Conservation (phyloP, 2,888 invertebrate genomes). For the Drosophila helvetica region DNA sequence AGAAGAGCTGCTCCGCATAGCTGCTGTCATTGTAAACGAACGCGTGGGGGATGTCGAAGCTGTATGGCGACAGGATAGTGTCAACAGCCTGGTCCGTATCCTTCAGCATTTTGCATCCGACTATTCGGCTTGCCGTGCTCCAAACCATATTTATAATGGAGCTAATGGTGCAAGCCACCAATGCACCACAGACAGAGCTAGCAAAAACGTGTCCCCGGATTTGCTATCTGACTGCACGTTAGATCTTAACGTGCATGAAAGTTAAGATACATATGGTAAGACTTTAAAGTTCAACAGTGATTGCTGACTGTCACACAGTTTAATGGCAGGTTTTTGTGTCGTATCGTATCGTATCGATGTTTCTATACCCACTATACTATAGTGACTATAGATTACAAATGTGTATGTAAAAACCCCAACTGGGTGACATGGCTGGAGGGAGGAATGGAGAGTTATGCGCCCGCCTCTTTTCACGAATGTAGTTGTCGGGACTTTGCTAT, state of each 20-base stretch:
- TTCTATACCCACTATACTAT: background rate
- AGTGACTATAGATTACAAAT: conserved; percentile 16
- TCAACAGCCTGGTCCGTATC: conserved; percentile 22
- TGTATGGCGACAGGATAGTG: conserved; percentile 55
- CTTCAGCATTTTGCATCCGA: conserved; percentile 42
- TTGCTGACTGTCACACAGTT: background rate
- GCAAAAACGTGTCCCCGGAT: conserved; percentile 57
- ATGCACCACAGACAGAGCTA: conserved; percentile 23
- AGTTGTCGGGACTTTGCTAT: conserved; percentile 50
- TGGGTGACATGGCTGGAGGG: background rate
- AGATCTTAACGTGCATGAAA: too few species aligned
- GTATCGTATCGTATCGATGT: conserved; percentile 25
- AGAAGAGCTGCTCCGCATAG: conserved; percentile 8
- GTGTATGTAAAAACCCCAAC: background rate
- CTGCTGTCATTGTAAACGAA: conserved; percentile 53
- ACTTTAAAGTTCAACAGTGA: conserved; percentile 33
- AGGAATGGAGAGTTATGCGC: conserved; percentile 15
- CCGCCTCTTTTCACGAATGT: conserved; percentile 52
- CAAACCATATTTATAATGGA: conserved; percentile 51
- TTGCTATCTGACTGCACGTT: background rate
- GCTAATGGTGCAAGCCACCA: conserved; percentile 44
- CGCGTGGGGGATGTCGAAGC: conserved; percentile 67
- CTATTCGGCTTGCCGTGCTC: conserved; percentile 40
- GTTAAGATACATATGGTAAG: background rate
- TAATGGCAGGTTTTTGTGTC: conserved; percentile 40